Evolutionary conservation across 2,113 vertebrate species (phyloP).

Genomic region (Sciurus niger): DNA sequence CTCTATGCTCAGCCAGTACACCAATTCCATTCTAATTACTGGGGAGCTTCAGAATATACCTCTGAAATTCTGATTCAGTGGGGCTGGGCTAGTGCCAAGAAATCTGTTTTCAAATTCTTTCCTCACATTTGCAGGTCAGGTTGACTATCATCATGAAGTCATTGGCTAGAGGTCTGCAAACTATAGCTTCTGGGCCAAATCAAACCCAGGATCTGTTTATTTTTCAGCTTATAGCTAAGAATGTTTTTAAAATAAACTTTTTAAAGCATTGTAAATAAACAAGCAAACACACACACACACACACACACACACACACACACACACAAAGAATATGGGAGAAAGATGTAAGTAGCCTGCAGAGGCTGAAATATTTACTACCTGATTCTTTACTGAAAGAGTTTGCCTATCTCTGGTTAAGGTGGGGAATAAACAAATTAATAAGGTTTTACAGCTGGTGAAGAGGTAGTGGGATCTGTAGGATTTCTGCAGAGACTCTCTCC

Average conservation of each 20-base stretch:
- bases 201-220: background rate
- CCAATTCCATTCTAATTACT: background rate
- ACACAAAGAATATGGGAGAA: background rate
- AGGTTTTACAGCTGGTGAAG: background rate
- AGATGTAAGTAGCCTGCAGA: background rate
- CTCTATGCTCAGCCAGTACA: background rate
- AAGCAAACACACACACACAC: background rate
- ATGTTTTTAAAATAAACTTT: background rate
- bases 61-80: background rate
- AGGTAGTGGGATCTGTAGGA: too few species aligned
- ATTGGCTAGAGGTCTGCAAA: background rate
- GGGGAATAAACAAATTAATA: background rate
- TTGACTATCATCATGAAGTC: background rate
- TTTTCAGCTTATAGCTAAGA: background rate
- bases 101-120: background rate
- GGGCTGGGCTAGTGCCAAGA: background rate
- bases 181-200: background rate
- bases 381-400: background rate
- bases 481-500: background rate
- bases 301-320: background rate
- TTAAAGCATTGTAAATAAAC: background rate
- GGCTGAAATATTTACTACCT: background rate
- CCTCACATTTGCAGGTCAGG: background rate
- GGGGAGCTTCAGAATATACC: slow-evolving; percentile 1
- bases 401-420: background rate